Evolutionary conservation across 35 echinoderm and acorn worm genomes (phyloP).

Genomic region (Amphiura filiformis): DNA sequence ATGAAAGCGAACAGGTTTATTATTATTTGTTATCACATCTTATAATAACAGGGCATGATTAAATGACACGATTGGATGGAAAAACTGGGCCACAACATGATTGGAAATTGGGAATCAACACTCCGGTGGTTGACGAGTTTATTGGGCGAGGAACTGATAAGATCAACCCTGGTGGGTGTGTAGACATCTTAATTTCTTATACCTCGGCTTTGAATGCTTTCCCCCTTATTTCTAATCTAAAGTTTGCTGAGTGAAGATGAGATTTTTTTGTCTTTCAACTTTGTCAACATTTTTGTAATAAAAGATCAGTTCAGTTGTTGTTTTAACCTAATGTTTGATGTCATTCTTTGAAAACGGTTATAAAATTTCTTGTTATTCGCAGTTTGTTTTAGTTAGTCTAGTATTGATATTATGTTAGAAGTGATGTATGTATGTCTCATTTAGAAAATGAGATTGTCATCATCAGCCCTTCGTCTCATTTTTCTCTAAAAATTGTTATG

Average conservation of each 20-base stretch:
- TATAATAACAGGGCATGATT: background rate
- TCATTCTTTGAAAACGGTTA: no score
- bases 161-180: background rate
- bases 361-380: no score
- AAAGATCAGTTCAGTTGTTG: no score
- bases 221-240: background rate
- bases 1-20: background rate
- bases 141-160: background rate
- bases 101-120: background rate
- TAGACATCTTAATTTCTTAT: background rate
- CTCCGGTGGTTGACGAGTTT: background rate
- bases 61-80: background rate
- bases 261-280: no score
- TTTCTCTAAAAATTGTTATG: no score
- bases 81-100: slow-evolving; percentile 7
- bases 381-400: no score
- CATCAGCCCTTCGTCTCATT: no score
- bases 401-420: no score
- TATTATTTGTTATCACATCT: background rate
- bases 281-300: no score
- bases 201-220: background rate
- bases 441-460: no score
- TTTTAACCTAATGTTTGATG: no score
- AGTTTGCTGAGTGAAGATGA: background rate
- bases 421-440: no score